Base-by-base conservation (phyloP, 2,888 invertebrate species). In the Andrena dorsata region DNA sequence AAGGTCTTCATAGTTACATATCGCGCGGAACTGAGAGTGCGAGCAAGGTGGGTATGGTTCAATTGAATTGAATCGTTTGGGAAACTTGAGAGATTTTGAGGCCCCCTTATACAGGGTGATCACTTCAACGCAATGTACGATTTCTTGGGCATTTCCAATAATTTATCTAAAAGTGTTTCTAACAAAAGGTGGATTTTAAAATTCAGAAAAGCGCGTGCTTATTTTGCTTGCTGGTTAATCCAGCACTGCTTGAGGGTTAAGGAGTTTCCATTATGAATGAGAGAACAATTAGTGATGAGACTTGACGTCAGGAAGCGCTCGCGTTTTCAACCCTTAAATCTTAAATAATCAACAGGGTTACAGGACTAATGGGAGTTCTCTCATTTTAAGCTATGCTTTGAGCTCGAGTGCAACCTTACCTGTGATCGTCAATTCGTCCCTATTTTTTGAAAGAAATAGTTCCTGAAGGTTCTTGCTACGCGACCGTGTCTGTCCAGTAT, bases 361-460 rank as follows among this genome's bases (percentile, higher is more conserved):
- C 56, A 26, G 23, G 23, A 20, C 26, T 23, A 56, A 10, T 4
- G 23, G 23, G 4, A 56, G 20, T 13, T 23, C 4, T 23, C 10
- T 13, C 1, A 1, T 26, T 8, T 56, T 26, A 0, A 20, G 1
- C 3, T 53, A 20, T 41, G 41, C 41, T 41, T 41, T 16, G 41
- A 16, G 41, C 41, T 41, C 41, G 71, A 71, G 41, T 49, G 28
- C 35, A 51, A 73, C 30, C 58, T 58, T 41, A 58, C 61, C 68
- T 80, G 80, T 71, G 80, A 80, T 80, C 51, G 66, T 63, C 64
- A 32, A 64, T 58, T 80, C 80, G 75, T 80, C 61, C 71, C 23
- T 61, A 71, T 82, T 72, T 63, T 41, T 51, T 47, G 41, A 30
- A 60, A 69, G 41, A 13, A 41, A 53, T 26, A 35, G 41, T 65